Base-by-base conservation (phyloP, 1,140 invertebrate species). In the Radopholus similis region DNA sequence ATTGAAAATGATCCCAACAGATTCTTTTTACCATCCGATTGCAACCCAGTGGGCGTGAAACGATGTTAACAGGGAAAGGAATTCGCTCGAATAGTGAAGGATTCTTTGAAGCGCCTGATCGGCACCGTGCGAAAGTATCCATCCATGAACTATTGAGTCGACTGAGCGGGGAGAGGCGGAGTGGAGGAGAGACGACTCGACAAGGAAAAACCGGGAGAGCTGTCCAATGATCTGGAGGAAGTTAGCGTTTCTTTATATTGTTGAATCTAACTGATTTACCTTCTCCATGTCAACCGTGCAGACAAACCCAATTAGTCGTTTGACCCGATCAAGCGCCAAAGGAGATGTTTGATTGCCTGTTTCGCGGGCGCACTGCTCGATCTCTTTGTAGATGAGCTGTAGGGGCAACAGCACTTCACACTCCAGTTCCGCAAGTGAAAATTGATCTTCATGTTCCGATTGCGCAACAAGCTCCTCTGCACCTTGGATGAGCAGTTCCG, bases 31-130 rank as follows among this genome's bases (percentile, higher is more conserved):
- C 51, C 58, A 62, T 35, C 58, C 58, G 18, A 62, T 49, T 9
- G 62, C 40, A 49, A 64, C 34, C 71, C 71, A 68, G 21, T 73
- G 35, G n/a, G 58, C 28, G 18, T 66, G 64, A n/a, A 73, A 34
- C 28, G 56, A 37, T 28, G 49, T 42, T 28, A 47, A 62, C 0
- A 42, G 21, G n/a, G 49, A 30, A n/a, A 62, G 32, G 28, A 62
- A 47, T 21, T 35, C 40, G 18, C 58, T 34, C 3, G 44, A 40
- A 28, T 49, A 42, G 44, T 62, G 38, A 21, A 40, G 49, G 15
- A 62, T 32, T 13, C 40, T 35, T 18, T 42, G 21, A 18, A 47
- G 30, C 30, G 49, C 42, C 49, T 35, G 35, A n/a, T 23, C 11
- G 49, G 44, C 18, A 4, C 58, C 58, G 15, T 26, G 28, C 15